Base-by-base conservation (phyloP, 1,140 invertebrate species). In the Cherax quadricarinatus region DNA sequence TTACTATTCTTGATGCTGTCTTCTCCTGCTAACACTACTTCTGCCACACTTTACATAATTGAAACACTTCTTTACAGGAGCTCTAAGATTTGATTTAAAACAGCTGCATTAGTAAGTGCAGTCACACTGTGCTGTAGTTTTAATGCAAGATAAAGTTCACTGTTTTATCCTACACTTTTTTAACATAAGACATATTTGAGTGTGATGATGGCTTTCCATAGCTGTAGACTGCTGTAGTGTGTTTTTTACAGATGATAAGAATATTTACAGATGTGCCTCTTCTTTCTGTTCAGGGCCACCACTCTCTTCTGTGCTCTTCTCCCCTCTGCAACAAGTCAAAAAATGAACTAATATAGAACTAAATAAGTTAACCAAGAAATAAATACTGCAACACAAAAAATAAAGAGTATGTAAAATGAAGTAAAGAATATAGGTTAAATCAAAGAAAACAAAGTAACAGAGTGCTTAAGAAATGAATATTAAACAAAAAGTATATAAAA, bases 241-340 rank as follows among this genome's bases (percentile, higher is more conserved):
- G 24, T 30, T 51, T 81, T 51, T 3, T 16, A 49, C 79, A 51
- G 14, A 51, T 51, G 48, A 51, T 49, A 57, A 51, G 51, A 51
- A 18, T 2, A 21, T 48, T 81, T 57, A 81, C 0, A 30, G 70
- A 30, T 75, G 21, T 75, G 70, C 70, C 24, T 75, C 70, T 75
- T 30, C 70, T 30, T 75, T 75, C 16, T 21, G 4, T 30, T 75
- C 66, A 70, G 14, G 14, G 66, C 10, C 48, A n/a, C 14, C 24
- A 62, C 24, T n/a, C 73, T 41, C 21, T 70, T 86, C 24, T 70
- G 57, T 70, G 60, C 70, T 49, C 48, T 57, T 14, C 66, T 41
- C 84, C 16, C 70, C 48, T 86, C 84, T 86, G 57, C 41, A 70
- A 73, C 30, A 73, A 73, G 41, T n/a, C 60, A 70, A 86, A 57